Conservation (phyloP, 2,888 invertebrate species). For the Hemithea aestivaria region DNA sequence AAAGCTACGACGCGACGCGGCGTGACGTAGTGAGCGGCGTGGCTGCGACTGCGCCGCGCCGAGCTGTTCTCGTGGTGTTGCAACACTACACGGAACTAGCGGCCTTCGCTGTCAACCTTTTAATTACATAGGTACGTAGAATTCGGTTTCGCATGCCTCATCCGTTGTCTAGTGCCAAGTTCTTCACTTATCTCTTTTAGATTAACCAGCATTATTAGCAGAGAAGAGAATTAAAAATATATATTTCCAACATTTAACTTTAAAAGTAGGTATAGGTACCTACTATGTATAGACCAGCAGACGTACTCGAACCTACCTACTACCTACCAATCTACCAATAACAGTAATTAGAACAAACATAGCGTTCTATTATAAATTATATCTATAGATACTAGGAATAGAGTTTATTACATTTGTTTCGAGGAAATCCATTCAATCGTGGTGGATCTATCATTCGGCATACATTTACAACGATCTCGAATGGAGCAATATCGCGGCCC, state of each 20-base stretch:
- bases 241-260: no score
- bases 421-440: slow-evolving; percentile 46
- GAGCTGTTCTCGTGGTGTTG: slow-evolving; percentile 41
- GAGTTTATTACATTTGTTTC: no score
- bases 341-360: no score
- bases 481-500: slow-evolving; percentile 52
- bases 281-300: no score
- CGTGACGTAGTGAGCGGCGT: slow-evolving; percentile 63
- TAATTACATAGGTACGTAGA: slow-evolving; percentile 57
- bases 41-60: slow-evolving; percentile 47
- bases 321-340: no score
- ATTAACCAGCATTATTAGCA: no score
- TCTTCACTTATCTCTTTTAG: no score
- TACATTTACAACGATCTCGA: slow-evolving; percentile 45
- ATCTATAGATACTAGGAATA: no score
- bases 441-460: slow-evolving; percentile 28
- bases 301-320: no score
- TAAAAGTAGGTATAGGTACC: no score
- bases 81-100: slow-evolving; percentile 65
- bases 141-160: slow-evolving; percentile 43
- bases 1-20: neutral
- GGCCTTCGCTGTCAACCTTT: slow-evolving; percentile 74
- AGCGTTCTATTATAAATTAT: no score
- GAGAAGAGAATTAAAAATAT: no score
- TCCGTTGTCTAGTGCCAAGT: slow-evolving; percentile 6